Evolutionary conservation across 2,797 vertebrate genomes (phyloP).

Genomic region (Falco peregrinus): DNA sequence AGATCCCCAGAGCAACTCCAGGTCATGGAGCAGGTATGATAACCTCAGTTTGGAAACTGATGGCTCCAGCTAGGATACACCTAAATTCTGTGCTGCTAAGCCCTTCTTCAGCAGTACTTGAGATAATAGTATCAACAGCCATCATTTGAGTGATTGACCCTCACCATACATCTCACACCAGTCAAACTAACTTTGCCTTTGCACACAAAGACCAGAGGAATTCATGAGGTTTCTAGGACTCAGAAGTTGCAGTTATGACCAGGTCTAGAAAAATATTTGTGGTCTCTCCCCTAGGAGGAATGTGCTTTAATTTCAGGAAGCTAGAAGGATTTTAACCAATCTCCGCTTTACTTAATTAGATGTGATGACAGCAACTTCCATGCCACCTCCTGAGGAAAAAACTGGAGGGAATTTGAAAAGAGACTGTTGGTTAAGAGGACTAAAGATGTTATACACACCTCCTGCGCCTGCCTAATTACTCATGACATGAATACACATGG

Average conservation of each 20-base stretch:
- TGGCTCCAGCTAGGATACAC: background rate
- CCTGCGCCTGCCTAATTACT: slow-evolving; percentile 11
- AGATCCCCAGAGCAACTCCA: background rate
- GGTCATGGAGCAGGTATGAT: background rate
- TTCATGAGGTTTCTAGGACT: background rate
- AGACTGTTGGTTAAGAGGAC: background rate
- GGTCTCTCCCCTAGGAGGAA: background rate
- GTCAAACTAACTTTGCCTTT: background rate
- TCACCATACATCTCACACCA: fast-evolving
- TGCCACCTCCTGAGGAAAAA: background rate
- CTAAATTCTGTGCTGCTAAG: background rate
- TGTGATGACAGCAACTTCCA: background rate
- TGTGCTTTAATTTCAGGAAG: background rate
- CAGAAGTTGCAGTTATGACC: background rate
- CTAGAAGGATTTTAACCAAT: background rate
- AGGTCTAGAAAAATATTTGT: background rate
- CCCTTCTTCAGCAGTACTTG: background rate
- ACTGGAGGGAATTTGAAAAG: background rate
- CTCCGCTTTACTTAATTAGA: slow-evolving; percentile 19
- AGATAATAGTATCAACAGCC: background rate
- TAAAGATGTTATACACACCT: background rate
- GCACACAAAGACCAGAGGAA: background rate
- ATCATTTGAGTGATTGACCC: background rate
- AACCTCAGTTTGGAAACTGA: background rate
- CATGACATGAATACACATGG: background rate